A percentile compares a stretch with the other conserved stretches of the same genome.
phyloP scores from a whole-genome alignment of 1,140 invertebrate species.

The Lepidostoma basale region DNA sequence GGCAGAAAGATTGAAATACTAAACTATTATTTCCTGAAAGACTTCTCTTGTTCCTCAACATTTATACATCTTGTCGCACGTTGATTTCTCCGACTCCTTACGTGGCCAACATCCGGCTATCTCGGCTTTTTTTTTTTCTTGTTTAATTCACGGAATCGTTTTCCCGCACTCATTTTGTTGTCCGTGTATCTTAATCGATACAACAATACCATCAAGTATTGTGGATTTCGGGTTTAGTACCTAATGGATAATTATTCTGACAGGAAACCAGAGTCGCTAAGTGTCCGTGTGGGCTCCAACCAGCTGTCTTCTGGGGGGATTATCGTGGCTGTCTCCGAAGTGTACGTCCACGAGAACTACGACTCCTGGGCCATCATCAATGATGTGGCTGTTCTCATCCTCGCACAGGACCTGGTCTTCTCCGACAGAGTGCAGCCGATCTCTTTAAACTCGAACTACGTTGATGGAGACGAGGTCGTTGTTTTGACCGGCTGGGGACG shows the following conservation, averaged over 20 bases:
- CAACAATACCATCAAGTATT: too few relatives aligned
- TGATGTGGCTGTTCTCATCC: constrained; percentile 29
- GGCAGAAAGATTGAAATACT: too few relatives aligned
- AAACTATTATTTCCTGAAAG: too few relatives aligned
- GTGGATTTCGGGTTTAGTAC: background rate
- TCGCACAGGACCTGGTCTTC: constrained; percentile 15
- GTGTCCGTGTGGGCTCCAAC: constrained; percentile 48
- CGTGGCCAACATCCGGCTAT: background rate
- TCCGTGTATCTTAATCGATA: too few relatives aligned
- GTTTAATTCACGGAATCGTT: too few relatives aligned
- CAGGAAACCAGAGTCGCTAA: background rate
- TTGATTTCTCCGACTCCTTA: too few relatives aligned
- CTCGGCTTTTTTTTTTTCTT: background rate
- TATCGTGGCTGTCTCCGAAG: constrained; percentile 47
- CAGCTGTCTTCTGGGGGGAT: constrained; percentile 52
- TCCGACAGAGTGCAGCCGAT: background rate
- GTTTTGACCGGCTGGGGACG: constrained; percentile 65
- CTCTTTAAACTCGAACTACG: constrained; percentile 3
- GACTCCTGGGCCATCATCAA: constrained; percentile 35
- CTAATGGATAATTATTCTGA: background rate
- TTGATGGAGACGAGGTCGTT: constrained; percentile 48
- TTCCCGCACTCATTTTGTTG: too few relatives aligned
- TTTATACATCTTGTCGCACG: too few relatives aligned
- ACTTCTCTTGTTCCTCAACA: too few relatives aligned
- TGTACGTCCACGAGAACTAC: constrained; percentile 52